Conservation (phyloP, 2,797 vertebrate genomes). For the Neosilurus mollespiculum region DNA sequence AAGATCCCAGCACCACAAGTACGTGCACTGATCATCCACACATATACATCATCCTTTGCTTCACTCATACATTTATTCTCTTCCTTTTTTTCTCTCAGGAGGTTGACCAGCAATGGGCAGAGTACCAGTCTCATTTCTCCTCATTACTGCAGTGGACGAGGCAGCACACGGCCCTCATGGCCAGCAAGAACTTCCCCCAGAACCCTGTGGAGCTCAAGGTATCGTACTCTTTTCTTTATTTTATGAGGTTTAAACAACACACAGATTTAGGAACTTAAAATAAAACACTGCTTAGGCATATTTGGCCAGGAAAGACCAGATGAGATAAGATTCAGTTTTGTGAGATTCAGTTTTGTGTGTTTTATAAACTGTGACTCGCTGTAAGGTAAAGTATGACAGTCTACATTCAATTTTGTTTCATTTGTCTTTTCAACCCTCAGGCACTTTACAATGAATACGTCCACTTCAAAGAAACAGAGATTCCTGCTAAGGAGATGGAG, state of each 20-base stretch:
- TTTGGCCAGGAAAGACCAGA: neutral
- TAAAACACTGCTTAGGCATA: neutral
- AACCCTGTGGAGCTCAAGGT: constrained; percentile 99
- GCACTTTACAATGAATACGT: constrained; percentile 99
- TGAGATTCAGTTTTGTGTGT: neutral
- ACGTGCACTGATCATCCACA: constrained; percentile 55
- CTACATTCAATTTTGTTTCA: neutral
- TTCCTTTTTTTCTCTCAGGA: constrained; percentile 73
- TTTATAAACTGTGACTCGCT: neutral
- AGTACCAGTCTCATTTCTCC: constrained; percentile 89
- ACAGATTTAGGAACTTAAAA: neutral
- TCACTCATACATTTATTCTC: neutral
- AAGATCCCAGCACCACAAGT: constrained; percentile 93
- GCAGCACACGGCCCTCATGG: constrained; percentile 90
- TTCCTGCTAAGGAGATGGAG: constrained; percentile 86
- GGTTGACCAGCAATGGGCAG: constrained; percentile 91
- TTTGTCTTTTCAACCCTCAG: constrained; percentile 64
- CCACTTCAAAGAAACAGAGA: constrained; percentile 98
- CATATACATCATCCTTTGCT: neutral
- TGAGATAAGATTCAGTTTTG: neutral
- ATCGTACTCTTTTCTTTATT: neutral
- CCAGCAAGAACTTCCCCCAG: constrained; percentile 93
- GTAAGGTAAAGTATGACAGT: neutral
- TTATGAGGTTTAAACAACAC: neutral
- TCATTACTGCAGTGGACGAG: constrained; percentile 94